Conservation (phyloP, 2,888 invertebrate genomes). For the Chironomus tentans region DNA sequence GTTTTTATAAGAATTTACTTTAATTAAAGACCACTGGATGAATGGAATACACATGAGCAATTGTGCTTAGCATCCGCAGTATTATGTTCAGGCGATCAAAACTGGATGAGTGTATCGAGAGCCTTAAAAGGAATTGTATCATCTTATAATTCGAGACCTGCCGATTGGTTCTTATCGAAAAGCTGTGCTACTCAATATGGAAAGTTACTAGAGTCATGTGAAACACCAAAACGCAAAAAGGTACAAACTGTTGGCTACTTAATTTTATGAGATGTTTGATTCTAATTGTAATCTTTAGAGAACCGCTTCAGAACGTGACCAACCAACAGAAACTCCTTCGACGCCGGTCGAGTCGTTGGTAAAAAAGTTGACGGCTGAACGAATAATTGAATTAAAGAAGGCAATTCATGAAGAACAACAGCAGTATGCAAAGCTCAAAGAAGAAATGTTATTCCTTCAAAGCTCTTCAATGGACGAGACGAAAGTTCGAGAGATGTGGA, state of each 20-base stretch:
- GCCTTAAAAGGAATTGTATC: conserved; percentile 48
- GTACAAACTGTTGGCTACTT: conserved; percentile 34
- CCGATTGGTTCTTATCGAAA: conserved; percentile 85
- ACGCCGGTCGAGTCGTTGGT: conserved; percentile 74
- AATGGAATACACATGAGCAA: conserved; percentile 79
- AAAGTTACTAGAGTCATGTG: conserved; percentile 67
- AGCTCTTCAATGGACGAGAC: conserved; percentile 55
- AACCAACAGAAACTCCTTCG: conserved; percentile 45
- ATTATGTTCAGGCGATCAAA: conserved; percentile 75
- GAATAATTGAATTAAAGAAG: conserved; percentile 66
- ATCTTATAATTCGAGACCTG: conserved; percentile 46
- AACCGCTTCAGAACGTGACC: conserved; percentile 44
- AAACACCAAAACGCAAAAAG: conserved; percentile 78
- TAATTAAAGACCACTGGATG: conserved; percentile 53
- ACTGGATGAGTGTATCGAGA: conserved; percentile 83
- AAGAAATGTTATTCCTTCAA: conserved; percentile 45
- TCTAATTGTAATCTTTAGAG: not conserved
- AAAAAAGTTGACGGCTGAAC: conserved; percentile 63
- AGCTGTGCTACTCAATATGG: conserved; percentile 87
- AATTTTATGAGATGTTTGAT: not conserved
- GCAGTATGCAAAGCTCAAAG: conserved; percentile 62
- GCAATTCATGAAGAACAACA: conserved; percentile 61
- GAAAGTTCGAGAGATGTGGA: conserved; percentile 63
- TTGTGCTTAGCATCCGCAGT: conserved; percentile 80
- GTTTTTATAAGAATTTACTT: not conserved